These are phyloP conservation scores for Dolichallabes microphthalmus DNA, from an alignment of 2,113 vertebrate species.

Conservation along the genomic window DNA sequence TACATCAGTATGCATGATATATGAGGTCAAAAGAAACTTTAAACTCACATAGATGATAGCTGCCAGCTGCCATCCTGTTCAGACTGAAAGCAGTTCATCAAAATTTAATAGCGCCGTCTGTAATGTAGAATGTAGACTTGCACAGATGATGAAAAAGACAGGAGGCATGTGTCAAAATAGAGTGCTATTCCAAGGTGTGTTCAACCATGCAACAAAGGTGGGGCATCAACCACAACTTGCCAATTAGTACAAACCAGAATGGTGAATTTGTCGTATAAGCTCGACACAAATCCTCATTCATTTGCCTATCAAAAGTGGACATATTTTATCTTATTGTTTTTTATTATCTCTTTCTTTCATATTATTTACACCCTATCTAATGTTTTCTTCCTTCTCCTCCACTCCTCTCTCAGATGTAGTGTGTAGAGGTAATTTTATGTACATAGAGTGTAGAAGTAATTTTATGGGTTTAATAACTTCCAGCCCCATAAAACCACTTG, in stretches of 20 bases:
- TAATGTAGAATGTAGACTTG: conserved; percentile 15
- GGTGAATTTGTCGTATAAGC: neutral
- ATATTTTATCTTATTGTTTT: neutral
- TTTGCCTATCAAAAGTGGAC: neutral
- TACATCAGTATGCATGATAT: conserved; percentile 31
- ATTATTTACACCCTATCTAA: conserved; percentile 19
- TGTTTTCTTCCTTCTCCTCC: neutral
- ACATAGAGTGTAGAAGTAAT: conserved; percentile 48
- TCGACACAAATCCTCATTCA: neutral
- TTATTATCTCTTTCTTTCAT: conserved; percentile 7
- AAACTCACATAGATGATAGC: conserved; percentile 32
- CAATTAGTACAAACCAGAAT: neutral
- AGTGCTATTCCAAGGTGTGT: neutral
- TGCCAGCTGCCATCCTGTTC: conserved; percentile 38
- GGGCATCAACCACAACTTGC: conserved; percentile 13
- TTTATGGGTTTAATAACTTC: conserved; percentile 64
- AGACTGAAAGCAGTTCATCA: conserved; percentile 36
- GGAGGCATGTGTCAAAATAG: conserved; percentile 31
- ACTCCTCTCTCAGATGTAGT: conserved; percentile 39
- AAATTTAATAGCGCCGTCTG: conserved; percentile 32
- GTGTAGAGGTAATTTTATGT: conserved; percentile 61
- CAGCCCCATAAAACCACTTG: conserved; percentile 61
- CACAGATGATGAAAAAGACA: conserved; percentile 29
- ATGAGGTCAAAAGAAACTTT: conserved; percentile 42
- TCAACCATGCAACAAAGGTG: conserved; percentile 15